Percentiles rank a stretch among this genome's conserved stretches.
Evolutionary conservation across 2,797 vertebrate genomes (phyloP).

Genomic region (Schizopygopsis malacanthus): DNA sequence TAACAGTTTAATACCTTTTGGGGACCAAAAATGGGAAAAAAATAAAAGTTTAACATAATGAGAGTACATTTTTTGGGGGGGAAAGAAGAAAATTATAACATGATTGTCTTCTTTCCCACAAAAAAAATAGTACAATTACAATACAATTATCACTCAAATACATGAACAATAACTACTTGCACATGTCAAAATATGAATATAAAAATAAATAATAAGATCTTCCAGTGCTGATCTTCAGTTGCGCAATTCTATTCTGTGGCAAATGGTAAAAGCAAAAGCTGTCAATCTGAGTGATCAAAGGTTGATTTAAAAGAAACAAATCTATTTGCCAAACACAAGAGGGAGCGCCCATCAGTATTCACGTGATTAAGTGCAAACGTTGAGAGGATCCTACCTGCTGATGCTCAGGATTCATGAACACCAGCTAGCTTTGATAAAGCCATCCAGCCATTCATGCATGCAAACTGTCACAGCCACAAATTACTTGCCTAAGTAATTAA

Average conservation of each 20-base stretch:
- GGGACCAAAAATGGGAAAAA: background rate
- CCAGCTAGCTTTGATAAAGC: background rate
- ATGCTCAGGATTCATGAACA: slow-evolving; percentile 21
- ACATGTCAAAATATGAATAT: too few relatives aligned
- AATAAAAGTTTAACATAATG: too few relatives aligned
- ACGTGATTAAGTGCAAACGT: slow-evolving; percentile 61
- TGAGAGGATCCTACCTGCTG: slow-evolving; percentile 44
- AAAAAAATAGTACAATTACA: too few relatives aligned
- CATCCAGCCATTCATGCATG: background rate
- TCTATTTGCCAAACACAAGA: slow-evolving; percentile 56
- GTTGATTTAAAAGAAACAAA: slow-evolving; percentile 50
- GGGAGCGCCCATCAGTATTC: slow-evolving; percentile 42
- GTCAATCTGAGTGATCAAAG: slow-evolving; percentile 34
- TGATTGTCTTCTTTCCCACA: too few relatives aligned
- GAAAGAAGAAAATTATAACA: too few relatives aligned
- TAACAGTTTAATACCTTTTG: background rate
- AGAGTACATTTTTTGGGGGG: too few relatives aligned
- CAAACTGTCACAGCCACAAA: background rate
- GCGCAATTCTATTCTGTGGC: background rate
- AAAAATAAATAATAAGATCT: background rate
- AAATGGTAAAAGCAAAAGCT: background rate
- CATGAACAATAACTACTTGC: too few relatives aligned
- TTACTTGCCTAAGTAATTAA: background rate
- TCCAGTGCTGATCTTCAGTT: background rate
- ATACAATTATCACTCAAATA: too few relatives aligned